Conservation (phyloP, 1,140 invertebrate species). For the Holcopasites calliopsidis region DNA sequence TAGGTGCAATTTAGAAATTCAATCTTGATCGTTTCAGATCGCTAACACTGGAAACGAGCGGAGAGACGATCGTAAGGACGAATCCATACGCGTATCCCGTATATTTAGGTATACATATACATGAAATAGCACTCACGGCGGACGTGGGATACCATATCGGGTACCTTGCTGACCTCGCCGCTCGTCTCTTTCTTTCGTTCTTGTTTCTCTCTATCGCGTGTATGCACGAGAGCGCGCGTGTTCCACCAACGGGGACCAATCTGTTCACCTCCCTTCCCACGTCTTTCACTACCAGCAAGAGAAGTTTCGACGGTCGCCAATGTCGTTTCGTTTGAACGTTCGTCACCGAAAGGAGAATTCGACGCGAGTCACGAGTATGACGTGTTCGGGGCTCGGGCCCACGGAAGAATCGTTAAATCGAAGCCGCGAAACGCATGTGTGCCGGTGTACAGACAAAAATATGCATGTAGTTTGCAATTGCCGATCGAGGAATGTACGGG, state of each 20-base stretch:
- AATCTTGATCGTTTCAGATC: constrained; percentile 58
- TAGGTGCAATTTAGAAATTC: constrained; percentile 61
- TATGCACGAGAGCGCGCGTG: constrained; percentile 3
- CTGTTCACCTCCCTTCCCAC: constrained; percentile 59
- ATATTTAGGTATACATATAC: constrained; percentile 38
- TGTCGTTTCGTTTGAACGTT: constrained; percentile 42
- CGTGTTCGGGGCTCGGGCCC: neutral
- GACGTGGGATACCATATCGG: constrained; percentile 78
- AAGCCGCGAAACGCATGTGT: too few species aligned
- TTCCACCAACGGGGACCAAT: constrained; percentile 24
- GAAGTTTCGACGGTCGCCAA: constrained; percentile 56
- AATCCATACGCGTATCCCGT: constrained; percentile 26
- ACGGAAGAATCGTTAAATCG: neutral
- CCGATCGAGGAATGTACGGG: neutral
- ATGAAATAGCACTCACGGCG: constrained; percentile 73
- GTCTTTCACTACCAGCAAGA: constrained; percentile 61
- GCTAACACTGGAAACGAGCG: constrained; percentile 68
- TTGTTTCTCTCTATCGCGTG: constrained; percentile 53
- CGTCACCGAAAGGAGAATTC: constrained; percentile 16
- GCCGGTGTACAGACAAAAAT: too few species aligned
- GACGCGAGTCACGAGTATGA: neutral
- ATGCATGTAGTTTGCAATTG: too few species aligned
- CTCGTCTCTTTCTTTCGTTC: constrained; percentile 70
- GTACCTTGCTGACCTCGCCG: constrained; percentile 79
- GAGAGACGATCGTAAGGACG: constrained; percentile 60